A percentile compares a stretch with the other conserved stretches of the same genome.
These are phyloP conservation scores for Morpho helenor DNA, from an alignment of 2,888 invertebrate genomes.

Conservation along the genomic window DNA sequence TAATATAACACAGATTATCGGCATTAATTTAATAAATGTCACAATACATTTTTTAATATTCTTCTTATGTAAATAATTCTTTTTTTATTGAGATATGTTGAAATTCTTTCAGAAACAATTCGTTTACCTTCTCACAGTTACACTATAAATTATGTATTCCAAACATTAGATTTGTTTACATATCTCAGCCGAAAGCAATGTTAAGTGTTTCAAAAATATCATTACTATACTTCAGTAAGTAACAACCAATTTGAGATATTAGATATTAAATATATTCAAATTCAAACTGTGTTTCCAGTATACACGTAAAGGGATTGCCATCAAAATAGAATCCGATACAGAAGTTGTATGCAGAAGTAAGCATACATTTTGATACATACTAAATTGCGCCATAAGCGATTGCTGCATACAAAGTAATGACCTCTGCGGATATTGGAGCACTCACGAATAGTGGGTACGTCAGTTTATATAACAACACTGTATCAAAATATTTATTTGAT, in stretches of 20 bases:
- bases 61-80: no score
- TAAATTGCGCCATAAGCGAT: conserved; percentile 26
- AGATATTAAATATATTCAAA: no score
- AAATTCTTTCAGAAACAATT: no score
- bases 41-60: no score
- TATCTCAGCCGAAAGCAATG: no score
- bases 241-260: not conserved
- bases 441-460: conserved; percentile 9
- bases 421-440: conserved; percentile 22
- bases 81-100: no score
- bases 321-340: conserved; percentile 18
- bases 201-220: no score
- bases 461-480: conserved; percentile 10
- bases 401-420: conserved; percentile 26
- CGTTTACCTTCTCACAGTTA: no score
- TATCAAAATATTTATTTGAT: not conserved
- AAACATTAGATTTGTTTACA: no score
- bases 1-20: no score
- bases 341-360: conserved; percentile 18
- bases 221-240: not conserved
- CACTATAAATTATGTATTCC: no score
- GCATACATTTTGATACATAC: conserved; percentile 23
- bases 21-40: no score
- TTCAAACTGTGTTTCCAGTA: not conserved
- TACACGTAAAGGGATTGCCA: not conserved